phyloP scores from a whole-genome alignment of 2,797 vertebrate species.

The Morelia viridis region DNA sequence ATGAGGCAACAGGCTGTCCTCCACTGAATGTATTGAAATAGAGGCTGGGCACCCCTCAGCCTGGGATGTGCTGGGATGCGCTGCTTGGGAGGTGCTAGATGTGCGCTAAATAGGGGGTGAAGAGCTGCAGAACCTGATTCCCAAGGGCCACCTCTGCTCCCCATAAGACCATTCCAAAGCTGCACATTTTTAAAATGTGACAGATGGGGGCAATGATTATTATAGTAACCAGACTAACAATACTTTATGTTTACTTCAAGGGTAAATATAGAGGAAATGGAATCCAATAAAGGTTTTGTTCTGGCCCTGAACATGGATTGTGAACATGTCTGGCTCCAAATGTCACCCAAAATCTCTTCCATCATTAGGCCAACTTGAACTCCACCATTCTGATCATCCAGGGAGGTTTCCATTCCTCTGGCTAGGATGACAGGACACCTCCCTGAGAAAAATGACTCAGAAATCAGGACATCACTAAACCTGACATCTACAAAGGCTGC shows the following conservation, averaged over 20 bases:
- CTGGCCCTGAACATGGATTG: neutral
- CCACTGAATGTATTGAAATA: neutral
- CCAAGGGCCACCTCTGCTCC: no score
- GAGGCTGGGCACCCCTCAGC: neutral
- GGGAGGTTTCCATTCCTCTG: neutral
- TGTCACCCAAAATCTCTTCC: neutral
- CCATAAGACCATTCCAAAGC: no score
- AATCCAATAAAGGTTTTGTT: neutral
- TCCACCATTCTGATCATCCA: neutral
- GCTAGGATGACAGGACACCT: neutral
- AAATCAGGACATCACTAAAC: conserved; percentile 1
- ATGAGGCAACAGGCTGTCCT: neutral
- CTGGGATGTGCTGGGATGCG: neutral
- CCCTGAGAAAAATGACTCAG: neutral
- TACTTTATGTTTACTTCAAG: no score
- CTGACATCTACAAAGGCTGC: conserved; percentile 52
- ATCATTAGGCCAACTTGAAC: neutral
- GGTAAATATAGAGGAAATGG: neutral
- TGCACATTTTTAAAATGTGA: no score
- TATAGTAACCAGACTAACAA: no score
- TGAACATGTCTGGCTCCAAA: neutral
- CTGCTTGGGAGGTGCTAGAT: neutral
- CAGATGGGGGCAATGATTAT: no score
- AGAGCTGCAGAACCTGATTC: no score
- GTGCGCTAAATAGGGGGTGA: no score